Evolutionary conservation across 1,140 invertebrate species (phyloP), one percentile per base, ranked within the genome.

Genomic region (Rhopalosiphum maidis): DNA sequence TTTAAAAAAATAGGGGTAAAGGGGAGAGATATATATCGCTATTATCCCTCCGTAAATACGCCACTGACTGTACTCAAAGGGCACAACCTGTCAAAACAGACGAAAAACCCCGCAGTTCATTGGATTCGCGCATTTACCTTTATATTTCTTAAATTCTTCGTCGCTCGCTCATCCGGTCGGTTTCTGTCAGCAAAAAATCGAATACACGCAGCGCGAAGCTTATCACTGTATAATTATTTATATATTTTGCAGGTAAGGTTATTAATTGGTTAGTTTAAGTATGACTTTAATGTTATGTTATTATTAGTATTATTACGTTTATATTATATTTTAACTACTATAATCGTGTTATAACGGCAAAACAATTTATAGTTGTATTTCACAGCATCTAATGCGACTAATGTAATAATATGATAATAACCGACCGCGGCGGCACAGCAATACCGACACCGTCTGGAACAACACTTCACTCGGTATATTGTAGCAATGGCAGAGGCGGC

Each of bases 361-460:
- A 83, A 83, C 35, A 21, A 2, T 37, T 83, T 83, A n/a, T 9
- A 22, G 23, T 83, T 83, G 37, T 37, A 35, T 83, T 37, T 37
- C 18, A 25, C 41, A 37, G 37, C 23, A 85, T 85, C 60, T n/a
- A 43, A 23, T 21, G 83, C 8, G 37, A 85, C 60, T 77, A 77
- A 77, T 77, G 11, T 77, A 77, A 77, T 8, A 43, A 85, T 15
- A 37, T 41, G 22, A 85, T 41, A 9, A 85, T 41, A 23, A 83
- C 35, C 23, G 83, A 85, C 83, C 22, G 41, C 83, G 23, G 23
- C 60, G 83, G 37, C 23, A 41, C 23, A 22, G 23, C n/a, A 48
- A 21, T 22, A 83, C 86, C 46, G 86, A 87, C 46, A 48, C 43
- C 30, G 46, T 87, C 86, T 87, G 43, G 43, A 87, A 87, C 86